A percentile compares a stretch with the other conserved stretches of the same genome.
Conservation (phyloP, 37 sponge, comb jelly and placozoan species). For the Cladorhizidae sp. region DNA sequence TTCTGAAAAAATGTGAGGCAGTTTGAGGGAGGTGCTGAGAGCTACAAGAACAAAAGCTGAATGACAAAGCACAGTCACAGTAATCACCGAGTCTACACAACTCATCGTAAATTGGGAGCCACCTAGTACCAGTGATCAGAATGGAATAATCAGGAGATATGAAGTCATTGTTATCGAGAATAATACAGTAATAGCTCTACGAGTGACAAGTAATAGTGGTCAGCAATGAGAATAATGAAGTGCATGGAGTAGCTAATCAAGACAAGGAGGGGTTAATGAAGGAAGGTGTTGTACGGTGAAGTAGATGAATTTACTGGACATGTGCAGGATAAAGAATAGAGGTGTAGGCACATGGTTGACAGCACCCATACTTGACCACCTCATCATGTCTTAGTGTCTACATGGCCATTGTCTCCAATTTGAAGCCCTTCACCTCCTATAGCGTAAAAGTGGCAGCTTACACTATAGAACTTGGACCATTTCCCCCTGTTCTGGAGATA, state of each 20-base stretch:
- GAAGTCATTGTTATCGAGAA: background rate
- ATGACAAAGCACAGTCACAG: background rate
- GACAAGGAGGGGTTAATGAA: no score
- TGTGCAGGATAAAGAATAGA: no score
- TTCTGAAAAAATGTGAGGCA: no score
- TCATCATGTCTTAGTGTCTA: no score
- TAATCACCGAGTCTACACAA: background rate
- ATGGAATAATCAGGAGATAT: constrained; percentile 34
- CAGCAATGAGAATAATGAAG: no score
- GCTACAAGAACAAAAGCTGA: background rate
- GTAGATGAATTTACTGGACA: no score
- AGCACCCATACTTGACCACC: no score
- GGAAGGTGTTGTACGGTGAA: no score
- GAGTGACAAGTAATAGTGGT: background rate
- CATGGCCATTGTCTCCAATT: background rate
- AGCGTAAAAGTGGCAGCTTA: background rate
- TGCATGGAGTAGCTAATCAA: no score
- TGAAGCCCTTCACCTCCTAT: constrained; percentile 9
- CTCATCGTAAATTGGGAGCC: constrained; percentile 8
- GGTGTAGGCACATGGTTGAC: no score
- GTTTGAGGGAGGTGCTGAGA: background rate
- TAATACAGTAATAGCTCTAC: background rate
- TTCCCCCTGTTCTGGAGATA: background rate
- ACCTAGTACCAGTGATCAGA: background rate
- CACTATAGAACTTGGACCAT: constrained; percentile 18